Conservation (phyloP, 2,113 vertebrate species). For the Picathartes gymnocephalus region DNA sequence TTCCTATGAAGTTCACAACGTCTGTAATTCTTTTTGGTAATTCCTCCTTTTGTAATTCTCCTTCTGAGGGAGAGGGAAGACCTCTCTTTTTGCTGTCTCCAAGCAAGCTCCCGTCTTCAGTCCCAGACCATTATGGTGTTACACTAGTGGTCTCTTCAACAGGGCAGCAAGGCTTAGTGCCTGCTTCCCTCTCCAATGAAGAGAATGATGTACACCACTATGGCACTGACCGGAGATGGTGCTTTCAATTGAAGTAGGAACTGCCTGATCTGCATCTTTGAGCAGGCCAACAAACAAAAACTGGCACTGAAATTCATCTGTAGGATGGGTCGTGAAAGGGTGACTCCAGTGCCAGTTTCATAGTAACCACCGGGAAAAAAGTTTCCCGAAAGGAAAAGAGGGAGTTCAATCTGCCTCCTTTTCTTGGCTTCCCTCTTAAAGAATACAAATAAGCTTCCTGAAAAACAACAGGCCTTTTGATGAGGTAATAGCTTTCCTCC, state of each 20-base stretch:
- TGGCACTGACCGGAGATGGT: not conserved
- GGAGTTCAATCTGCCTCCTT: not conserved
- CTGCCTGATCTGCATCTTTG: not conserved
- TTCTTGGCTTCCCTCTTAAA: conserved; percentile 19
- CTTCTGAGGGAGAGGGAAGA: not conserved
- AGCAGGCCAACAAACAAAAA: not conserved
- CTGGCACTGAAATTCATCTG: not conserved
- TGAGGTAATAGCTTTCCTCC: not conserved
- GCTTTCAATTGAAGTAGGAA: not conserved
- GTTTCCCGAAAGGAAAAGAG: not conserved
- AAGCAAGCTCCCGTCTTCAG: not conserved
- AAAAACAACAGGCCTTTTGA: not conserved
- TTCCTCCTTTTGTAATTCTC: not conserved
- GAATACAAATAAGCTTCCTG: conserved; percentile 16
- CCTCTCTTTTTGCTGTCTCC: not conserved
- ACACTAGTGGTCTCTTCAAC: not conserved
- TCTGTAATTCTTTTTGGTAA: not conserved
- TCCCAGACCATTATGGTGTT: not conserved
- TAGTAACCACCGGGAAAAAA: not conserved
- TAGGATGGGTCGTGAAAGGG: not conserved
- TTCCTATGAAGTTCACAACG: not conserved
- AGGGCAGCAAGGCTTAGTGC: not conserved
- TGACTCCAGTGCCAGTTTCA: not conserved
- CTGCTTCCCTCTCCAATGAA: not conserved
- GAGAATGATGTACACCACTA: not conserved